Evolutionary conservation across 2,888 invertebrate genomes (phyloP).

Genomic region (Scrobipalpa costella): DNA sequence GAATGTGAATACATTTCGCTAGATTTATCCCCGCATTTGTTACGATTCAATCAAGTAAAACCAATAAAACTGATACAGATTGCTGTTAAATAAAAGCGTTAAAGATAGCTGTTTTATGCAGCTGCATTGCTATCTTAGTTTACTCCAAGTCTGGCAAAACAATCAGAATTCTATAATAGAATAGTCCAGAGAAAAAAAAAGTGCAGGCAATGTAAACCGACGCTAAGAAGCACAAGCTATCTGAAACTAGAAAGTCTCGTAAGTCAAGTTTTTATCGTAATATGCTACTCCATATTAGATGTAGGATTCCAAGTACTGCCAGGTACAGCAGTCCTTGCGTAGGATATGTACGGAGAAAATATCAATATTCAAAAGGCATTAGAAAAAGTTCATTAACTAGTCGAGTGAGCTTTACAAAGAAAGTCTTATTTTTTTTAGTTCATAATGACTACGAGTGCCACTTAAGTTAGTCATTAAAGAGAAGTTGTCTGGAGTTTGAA

Average conservation of each 20-base stretch:
- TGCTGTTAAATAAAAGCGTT: slow-evolving; percentile 2
- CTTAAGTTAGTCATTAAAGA: slow-evolving; percentile 15
- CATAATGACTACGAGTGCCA: slow-evolving; percentile 11
- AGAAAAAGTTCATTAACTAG: slow-evolving; percentile 24
- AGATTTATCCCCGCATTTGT: slow-evolving; percentile 17
- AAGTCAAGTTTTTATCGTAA: slow-evolving; percentile 25
- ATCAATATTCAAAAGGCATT: slow-evolving; percentile 28
- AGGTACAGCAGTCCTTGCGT: slow-evolving; percentile 12
- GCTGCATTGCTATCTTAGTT: not conserved
- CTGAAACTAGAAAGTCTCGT: slow-evolving; percentile 25
- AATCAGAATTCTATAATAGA: not conserved
- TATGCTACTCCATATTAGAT: not conserved
- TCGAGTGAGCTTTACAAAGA: slow-evolving; percentile 20
- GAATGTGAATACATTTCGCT: slow-evolving; percentile 19
- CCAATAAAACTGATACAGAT: not conserved
- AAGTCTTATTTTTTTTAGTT: slow-evolving; percentile 12
- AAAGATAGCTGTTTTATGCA: not conserved
- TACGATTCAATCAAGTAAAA: slow-evolving; percentile 10
- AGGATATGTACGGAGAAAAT: slow-evolving; percentile 20
- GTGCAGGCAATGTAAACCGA: not conserved
- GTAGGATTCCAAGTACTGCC: slow-evolving; percentile 15
- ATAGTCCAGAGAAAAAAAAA: not conserved
- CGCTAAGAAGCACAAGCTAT: not conserved
- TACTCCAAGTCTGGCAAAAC: not conserved
- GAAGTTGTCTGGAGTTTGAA: slow-evolving; percentile 18